A percentile compares a stretch with the other conserved stretches of the same genome.
phyloP scores from a whole-genome alignment of 2,113 vertebrate genomes.

The Phodopus roborovskii region DNA sequence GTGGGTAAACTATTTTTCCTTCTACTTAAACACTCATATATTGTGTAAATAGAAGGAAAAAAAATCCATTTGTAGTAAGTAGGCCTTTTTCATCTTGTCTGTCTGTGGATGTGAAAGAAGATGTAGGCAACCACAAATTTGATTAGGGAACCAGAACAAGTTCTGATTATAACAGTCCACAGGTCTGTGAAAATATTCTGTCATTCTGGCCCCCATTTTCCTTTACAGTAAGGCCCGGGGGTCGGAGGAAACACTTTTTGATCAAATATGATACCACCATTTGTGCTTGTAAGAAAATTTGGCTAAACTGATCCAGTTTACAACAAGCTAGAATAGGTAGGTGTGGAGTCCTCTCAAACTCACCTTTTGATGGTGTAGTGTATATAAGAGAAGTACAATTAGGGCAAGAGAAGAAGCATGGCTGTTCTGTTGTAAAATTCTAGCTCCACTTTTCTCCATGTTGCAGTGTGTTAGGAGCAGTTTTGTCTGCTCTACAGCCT shows the following conservation, averaged over 20 bases:
- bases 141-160: conserved; percentile 82
- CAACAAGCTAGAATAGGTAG: conserved; percentile 75
- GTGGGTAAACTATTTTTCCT: conserved; percentile 82
- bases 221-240: conserved; percentile 81
- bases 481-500: background rate
- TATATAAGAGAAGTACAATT: background rate
- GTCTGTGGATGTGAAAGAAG: conserved; percentile 83
- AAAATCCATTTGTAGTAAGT: conserved; percentile 84
- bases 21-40: conserved; percentile 82
- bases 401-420: conserved; percentile 71
- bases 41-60: conserved; percentile 85
- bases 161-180: conserved; percentile 83
- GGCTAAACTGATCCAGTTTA: conserved; percentile 82
- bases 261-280: conserved; percentile 85
- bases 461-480: background rate
- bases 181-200: conserved; percentile 79
- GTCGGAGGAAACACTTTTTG: conserved; percentile 84
- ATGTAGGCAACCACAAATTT: conserved; percentile 84
- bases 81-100: conserved; percentile 82
- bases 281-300: conserved; percentile 83
- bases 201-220: conserved; percentile 68
- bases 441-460: conserved; percentile 44
- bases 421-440: background rate
- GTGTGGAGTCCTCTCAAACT: conserved; percentile 72
- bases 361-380: background rate